Evolutionary conservation across 1,140 invertebrate species (phyloP), one percentile per base, ranked within the genome.

Genomic region (Cotesia typhae): DNA sequence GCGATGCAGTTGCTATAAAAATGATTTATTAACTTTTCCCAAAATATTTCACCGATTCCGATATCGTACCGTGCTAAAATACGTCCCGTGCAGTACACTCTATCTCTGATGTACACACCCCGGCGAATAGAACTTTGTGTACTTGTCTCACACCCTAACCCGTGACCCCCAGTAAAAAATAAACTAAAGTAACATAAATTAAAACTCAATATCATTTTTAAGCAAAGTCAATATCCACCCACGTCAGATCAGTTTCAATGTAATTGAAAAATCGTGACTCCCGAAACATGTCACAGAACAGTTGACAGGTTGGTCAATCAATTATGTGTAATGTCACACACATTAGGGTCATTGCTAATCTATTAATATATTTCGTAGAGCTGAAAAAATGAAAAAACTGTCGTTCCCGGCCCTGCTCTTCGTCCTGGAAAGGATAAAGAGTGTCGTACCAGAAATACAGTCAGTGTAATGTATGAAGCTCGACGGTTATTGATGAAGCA

Each of bases 231-330:
- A 59, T 59, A 17, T 59, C 14, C 20, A 59, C 20, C 47, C 4
- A 10, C 28, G 28, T 28, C 28, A 28, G 28, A 28, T 28, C 28
- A 28, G 28, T 28, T n/a, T 63, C 7, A 17, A 55, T 38, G 20
- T 55, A 63, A 71, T 71, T 71, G 59, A 64, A 71, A 71, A 71
- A 71, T 71, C 61, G 51, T 66, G 63, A 65, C 63, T 65, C 47
- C 35, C 57, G 20, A 28, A 28, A 17, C n/a, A 38, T 12, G 47
- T 7, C 7, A 60, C 14, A 51, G 57, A 68, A 69, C 41, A 73
- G n/a, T 47, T 73, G 67, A 73, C 71, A 68, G 65, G 53, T 28
- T 55, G 71, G 59, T 70, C 66, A 73, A 73, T 73, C 67, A 73
- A 73, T 73, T 73, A 72, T 61, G 71, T 66, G 55, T 28, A 72